Percentiles rank a stretch among this genome's conserved stretches.
These are phyloP conservation scores for Meandrusa payeni DNA, from an alignment of 2,888 invertebrate genomes.

Conservation along the genomic window DNA sequence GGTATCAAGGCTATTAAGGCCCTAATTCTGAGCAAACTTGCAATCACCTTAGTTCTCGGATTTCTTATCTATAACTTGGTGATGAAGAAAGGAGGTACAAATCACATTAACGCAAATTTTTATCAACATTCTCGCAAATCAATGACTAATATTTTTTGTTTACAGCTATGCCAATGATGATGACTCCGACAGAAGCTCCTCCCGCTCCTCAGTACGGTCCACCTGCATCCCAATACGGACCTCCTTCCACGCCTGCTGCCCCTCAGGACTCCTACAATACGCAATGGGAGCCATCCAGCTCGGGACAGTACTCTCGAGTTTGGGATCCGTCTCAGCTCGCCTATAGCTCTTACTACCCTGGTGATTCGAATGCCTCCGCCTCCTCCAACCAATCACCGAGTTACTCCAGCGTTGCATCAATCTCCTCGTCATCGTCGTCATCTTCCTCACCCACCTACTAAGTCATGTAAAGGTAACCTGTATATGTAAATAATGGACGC, in stretches of 20 bases:
- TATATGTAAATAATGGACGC: slow-evolving; percentile 42
- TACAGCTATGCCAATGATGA: slow-evolving; percentile 88
- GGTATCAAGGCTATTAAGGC: slow-evolving; percentile 92
- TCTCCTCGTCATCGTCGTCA: slow-evolving; percentile 59
- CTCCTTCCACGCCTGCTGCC: slow-evolving; percentile 76
- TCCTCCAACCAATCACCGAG: slow-evolving; percentile 78
- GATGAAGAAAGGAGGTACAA: slow-evolving; percentile 85
- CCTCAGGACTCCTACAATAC: slow-evolving; percentile 87
- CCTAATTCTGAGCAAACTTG: slow-evolving; percentile 90
- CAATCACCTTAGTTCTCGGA: slow-evolving; percentile 89
- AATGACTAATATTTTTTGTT: slow-evolving; percentile 28
- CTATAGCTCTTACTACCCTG: slow-evolving; percentile 87
- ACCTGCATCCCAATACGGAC: slow-evolving; percentile 81
- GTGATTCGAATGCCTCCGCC: slow-evolving; percentile 79
- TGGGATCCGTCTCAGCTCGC: slow-evolving; percentile 87
- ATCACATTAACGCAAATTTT: background rate
- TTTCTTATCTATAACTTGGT: slow-evolving; percentile 90
- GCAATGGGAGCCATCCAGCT: slow-evolving; percentile 86
- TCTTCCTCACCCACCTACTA: slow-evolving; percentile 51
- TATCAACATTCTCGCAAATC: no score
- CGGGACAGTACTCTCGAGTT: slow-evolving; percentile 89
- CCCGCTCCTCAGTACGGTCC: slow-evolving; percentile 85
- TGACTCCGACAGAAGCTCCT: slow-evolving; percentile 78
- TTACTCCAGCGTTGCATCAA: slow-evolving; percentile 72
- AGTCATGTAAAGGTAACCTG: slow-evolving; percentile 52